A percentile compares a stretch with the other conserved stretches of the same genome.
These are phyloP conservation scores for Mormoops blainvillei DNA, from an alignment of 2,113 vertebrate genomes.

Conservation along the genomic window DNA sequence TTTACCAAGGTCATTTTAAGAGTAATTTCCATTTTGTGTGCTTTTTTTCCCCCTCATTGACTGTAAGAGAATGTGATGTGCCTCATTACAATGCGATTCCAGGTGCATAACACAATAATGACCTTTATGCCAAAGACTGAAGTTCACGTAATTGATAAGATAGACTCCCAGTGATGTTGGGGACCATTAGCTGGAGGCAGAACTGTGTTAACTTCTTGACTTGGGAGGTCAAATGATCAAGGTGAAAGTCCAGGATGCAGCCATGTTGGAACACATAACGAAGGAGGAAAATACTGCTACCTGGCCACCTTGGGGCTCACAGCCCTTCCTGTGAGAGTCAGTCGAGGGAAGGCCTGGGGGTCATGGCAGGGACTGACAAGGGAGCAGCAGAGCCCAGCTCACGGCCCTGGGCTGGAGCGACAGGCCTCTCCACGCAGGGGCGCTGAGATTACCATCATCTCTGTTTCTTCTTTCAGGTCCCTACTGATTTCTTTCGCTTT, in stretches of 20 bases:
- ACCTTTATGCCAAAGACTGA: slow-evolving; percentile 77
- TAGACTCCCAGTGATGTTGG: slow-evolving; percentile 55
- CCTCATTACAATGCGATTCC: slow-evolving; percentile 76
- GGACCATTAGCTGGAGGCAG: slow-evolving; percentile 68
- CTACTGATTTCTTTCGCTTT: not conserved
- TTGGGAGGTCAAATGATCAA: slow-evolving; percentile 26
- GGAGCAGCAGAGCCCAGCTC: not conserved
- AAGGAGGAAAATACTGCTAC: not conserved
- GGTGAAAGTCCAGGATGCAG: not conserved
- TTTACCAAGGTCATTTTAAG: slow-evolving; percentile 61
- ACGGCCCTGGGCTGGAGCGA: no score
- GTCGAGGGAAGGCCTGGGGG: no score
- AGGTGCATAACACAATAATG: slow-evolving; percentile 77
- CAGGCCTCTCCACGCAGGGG: not conserved
- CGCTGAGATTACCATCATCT: not conserved
- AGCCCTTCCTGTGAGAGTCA: not conserved
- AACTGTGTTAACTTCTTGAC: slow-evolving; percentile 60
- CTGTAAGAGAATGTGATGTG: slow-evolving; percentile 79
- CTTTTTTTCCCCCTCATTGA: slow-evolving; percentile 72
- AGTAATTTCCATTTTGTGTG: slow-evolving; percentile 76
- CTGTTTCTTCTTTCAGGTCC: not conserved
- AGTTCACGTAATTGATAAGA: slow-evolving; percentile 77
- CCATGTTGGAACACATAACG: not conserved
- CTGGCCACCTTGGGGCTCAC: not conserved
- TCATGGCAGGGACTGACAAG: not conserved